Percentiles rank a stretch among this genome's conserved stretches.
Conservation (phyloP, 2,113 vertebrate species). For the Catharus bicknelli region DNA sequence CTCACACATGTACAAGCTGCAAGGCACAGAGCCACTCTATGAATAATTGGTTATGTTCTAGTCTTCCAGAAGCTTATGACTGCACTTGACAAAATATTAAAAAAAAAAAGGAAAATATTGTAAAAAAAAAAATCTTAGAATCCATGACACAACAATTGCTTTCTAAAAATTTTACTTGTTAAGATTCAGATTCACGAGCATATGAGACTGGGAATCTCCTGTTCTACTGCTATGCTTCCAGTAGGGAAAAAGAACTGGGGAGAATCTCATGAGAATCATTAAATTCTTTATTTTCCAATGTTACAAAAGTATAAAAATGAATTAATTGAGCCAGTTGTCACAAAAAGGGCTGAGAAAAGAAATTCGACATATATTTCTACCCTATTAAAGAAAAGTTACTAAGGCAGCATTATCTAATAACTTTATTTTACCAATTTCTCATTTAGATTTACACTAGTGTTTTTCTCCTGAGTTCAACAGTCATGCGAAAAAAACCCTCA, state of each 20-base stretch:
- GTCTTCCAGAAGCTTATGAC: background rate
- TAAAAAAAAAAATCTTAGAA: background rate
- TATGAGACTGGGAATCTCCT: background rate
- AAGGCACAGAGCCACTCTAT: background rate
- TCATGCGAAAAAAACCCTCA: fast-evolving
- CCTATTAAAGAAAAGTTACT: background rate
- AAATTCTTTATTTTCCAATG: background rate
- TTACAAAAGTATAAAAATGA: background rate
- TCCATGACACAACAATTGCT: background rate
- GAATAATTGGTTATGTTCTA: background rate
- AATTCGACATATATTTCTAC: background rate
- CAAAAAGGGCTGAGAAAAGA: background rate
- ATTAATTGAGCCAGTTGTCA: background rate
- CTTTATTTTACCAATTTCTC: background rate
- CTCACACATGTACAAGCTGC: background rate
- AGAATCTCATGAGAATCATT: background rate
- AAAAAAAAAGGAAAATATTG: background rate
- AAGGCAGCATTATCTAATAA: background rate
- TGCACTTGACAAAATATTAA: background rate
- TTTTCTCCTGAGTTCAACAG: background rate
- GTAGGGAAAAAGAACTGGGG: background rate
- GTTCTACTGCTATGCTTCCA: background rate
- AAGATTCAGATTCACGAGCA: background rate
- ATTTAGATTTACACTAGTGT: background rate
- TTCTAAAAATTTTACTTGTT: background rate